Evolutionary conservation across 2,797 vertebrate genomes (phyloP).

Genomic region (Crocodylus rhombifer): DNA sequence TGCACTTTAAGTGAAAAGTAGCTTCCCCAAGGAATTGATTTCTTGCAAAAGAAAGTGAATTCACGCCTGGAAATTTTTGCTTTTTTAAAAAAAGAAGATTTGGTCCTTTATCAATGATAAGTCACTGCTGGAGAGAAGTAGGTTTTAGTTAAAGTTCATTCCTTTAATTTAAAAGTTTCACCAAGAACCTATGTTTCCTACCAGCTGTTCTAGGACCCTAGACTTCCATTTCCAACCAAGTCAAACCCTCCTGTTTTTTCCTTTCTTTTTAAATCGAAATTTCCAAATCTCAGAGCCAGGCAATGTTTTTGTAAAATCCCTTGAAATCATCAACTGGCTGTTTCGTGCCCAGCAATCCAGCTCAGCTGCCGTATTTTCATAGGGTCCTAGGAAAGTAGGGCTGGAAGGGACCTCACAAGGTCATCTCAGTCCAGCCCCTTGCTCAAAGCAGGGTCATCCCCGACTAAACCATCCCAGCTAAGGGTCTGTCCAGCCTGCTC

Average conservation of each 20-base stretch:
- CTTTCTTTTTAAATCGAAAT: background rate
- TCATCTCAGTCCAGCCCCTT: too few relatives aligned
- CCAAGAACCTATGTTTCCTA: slow-evolving; percentile 36
- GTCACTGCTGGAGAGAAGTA: slow-evolving; percentile 62
- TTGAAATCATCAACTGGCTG: background rate
- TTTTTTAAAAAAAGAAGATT: slow-evolving; percentile 65
- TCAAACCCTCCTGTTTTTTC: background rate
- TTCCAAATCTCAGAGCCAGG: background rate
- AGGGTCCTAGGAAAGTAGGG: background rate
- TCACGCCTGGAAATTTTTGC: slow-evolving; percentile 59
- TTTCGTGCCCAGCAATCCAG: background rate
- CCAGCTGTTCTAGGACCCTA: background rate
- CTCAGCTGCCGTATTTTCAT: background rate
- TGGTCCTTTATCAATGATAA: slow-evolving; percentile 69
- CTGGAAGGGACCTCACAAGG: too few relatives aligned
- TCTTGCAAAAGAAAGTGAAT: slow-evolving; percentile 60
- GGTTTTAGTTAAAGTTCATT: slow-evolving; percentile 54
- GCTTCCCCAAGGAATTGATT: slow-evolving; percentile 73
- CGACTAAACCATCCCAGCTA: too few relatives aligned
- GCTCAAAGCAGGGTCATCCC: too few relatives aligned
- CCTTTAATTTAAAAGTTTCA: slow-evolving; percentile 68
- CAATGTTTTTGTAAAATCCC: background rate
- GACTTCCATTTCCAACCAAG: slow-evolving; percentile 7
- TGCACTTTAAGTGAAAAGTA: slow-evolving; percentile 76
- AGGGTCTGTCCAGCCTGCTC: too few relatives aligned